phyloP scores from a whole-genome alignment of 2,888 invertebrate genomes.

The Eupithecia exiguata region DNA sequence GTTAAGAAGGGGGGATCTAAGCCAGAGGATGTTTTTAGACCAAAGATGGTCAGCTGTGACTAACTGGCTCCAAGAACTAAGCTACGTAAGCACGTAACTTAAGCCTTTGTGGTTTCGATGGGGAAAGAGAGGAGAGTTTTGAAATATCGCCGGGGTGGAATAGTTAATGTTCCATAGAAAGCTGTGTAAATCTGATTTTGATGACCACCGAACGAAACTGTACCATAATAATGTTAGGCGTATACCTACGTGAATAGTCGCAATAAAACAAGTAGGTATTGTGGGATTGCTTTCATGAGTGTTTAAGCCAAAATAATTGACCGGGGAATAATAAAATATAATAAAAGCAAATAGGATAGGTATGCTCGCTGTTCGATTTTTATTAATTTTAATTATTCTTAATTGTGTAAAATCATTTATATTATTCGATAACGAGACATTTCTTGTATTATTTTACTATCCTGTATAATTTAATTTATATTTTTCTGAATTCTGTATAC shows the following conservation, averaged over 20 bases:
- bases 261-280: neutral
- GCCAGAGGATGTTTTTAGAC: neutral
- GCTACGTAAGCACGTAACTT: neutral
- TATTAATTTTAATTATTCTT: too few relatives aligned
- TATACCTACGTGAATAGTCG: too few relatives aligned
- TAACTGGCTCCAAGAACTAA: neutral
- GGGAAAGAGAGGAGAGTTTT: neutral
- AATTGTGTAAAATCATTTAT: too few relatives aligned
- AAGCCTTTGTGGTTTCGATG: too few relatives aligned
- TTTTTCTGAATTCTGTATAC: too few relatives aligned
- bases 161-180: neutral
- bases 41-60: neutral
- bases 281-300: neutral
- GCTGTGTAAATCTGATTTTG: neutral
- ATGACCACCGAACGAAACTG: neutral
- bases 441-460: too few relatives aligned
- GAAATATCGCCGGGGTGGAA: neutral
- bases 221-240: neutral
- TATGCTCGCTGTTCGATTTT: too few relatives aligned
- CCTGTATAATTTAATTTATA: too few relatives aligned
- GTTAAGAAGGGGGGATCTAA: neutral
- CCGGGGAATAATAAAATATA: neutral
- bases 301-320: neutral
- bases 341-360: too few relatives aligned
- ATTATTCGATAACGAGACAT: too few relatives aligned